phyloP scores from a whole-genome alignment of 1,140 invertebrate genomes.

The Charaxes varanes region DNA sequence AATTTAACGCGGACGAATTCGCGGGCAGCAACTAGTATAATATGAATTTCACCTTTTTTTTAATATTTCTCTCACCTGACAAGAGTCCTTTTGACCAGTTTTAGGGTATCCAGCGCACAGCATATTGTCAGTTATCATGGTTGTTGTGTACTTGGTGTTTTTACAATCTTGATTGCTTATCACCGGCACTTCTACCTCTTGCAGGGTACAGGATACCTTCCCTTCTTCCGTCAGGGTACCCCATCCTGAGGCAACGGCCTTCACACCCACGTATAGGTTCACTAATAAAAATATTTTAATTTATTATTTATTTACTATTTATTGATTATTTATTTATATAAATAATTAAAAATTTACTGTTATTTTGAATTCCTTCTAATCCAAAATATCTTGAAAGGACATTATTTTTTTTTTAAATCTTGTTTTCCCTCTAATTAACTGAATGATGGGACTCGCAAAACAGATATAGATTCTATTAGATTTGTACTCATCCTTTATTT shows the following conservation, averaged over 20 bases:
- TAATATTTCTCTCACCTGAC: constrained; percentile 79
- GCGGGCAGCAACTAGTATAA: too few relatives aligned
- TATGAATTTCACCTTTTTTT: neutral
- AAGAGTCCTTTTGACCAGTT: constrained; percentile 86
- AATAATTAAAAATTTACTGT: too few relatives aligned
- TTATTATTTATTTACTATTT: neutral
- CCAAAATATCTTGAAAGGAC: too few relatives aligned
- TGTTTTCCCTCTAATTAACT: too few relatives aligned
- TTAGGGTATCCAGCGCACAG: constrained; percentile 87
- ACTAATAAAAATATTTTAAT: constrained; percentile 54
- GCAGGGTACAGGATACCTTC: constrained; percentile 85
- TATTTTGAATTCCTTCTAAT: too few relatives aligned
- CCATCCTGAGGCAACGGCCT: constrained; percentile 88
- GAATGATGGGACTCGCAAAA: too few relatives aligned
- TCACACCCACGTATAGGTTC: constrained; percentile 79
- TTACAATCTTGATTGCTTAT: constrained; percentile 84
- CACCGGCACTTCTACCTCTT: constrained; percentile 89
- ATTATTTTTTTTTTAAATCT: too few relatives aligned
- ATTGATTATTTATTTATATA: too few relatives aligned
- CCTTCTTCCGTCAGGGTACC: constrained; percentile 88
- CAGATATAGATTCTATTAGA: too few relatives aligned
- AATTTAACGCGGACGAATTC: neutral
- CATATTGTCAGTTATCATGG: constrained; percentile 91
- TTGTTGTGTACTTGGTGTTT: constrained; percentile 84
- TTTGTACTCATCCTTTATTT: too few relatives aligned